phyloP scores from a whole-genome alignment of 2,888 invertebrate species.

The Acleris holmiana region DNA sequence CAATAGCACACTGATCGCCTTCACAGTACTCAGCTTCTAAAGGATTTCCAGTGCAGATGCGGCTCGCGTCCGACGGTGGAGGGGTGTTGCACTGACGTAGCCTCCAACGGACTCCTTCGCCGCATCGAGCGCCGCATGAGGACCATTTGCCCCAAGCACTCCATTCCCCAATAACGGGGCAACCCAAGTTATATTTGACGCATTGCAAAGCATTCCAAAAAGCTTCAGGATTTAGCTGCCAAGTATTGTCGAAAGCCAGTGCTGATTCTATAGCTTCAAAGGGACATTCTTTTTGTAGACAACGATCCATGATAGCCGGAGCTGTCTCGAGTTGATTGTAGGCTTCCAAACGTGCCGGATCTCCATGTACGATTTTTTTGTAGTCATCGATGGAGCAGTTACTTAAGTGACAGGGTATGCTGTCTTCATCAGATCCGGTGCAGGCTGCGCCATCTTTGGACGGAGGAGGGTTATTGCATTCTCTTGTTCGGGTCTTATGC shows the following conservation, averaged over 20 bases:
- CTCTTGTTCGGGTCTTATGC: conserved; percentile 63
- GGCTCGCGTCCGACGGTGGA: conserved; percentile 62
- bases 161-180: conserved; percentile 75
- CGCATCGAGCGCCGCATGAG: conserved; percentile 72
- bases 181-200: conserved; percentile 79
- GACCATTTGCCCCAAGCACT: conserved; percentile 73
- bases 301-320: conserved; percentile 72
- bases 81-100: conserved; percentile 70
- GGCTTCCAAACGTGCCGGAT: conserved; percentile 63
- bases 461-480: conserved; percentile 74
- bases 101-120: conserved; percentile 68
- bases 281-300: conserved; percentile 72
- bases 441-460: conserved; percentile 72
- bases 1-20: conserved; percentile 72
- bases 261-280: conserved; percentile 71
- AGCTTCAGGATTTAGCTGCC: conserved; percentile 69
- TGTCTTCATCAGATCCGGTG: conserved; percentile 66
- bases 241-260: conserved; percentile 64
- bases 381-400: conserved; percentile 74
- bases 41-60: conserved; percentile 63
- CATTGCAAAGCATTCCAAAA: conserved; percentile 81
- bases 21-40: conserved; percentile 63
- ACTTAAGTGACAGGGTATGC: conserved; percentile 65
- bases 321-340: conserved; percentile 66
- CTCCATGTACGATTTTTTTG: conserved; percentile 61